Base-by-base conservation (phyloP, 2,797 vertebrate genomes). In the Danio aesculapii region DNA sequence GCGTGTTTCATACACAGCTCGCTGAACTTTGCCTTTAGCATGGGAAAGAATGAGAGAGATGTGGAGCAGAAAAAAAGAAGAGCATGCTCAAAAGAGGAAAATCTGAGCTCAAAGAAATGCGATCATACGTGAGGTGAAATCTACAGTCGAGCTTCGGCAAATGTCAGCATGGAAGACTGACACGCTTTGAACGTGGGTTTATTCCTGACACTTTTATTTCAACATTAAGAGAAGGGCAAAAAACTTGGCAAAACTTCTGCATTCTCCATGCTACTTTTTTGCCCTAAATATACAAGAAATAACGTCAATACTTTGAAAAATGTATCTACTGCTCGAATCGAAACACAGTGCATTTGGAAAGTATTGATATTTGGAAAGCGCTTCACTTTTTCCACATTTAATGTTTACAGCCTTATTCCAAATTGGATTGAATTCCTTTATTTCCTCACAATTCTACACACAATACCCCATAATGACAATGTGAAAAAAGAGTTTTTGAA, bases 111-210 rank as follows among this genome's bases (percentile, higher is more conserved):
- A 88, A 86, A 89, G 88, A 84, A 50, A 66, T 85, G 88, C 84
- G 86, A 89, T 84, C 67, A 86, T 88, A 90, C 85, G 84, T 89
- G 87, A 91, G 57, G 76, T 79, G 89, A 88, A 90, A 90, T 89
- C 90, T 89, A 77, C 89, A 86, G 86, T 86, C 77, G 86, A 85
- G 89, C 90, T 88, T 87, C 58, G 77, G 83, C 81, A 83, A 86
- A 86, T 83, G 59, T 72, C 14, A 13, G 47, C 50, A 47, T 67
- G n/a, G 59, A 75, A 79, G 50, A 77, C 43, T 57, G 30, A 64
- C 30, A 75, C 8, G 64, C 70, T 75, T 79, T 70, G 59, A 84
- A 82, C 57, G 43, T 69, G n/a, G 10, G 21, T 75, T 63, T 62
- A 75, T 49, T 9, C 58, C 75, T 68, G 53, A 71, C 62, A 46